phyloP scores from a whole-genome alignment of 2,113 vertebrate species.

The Nanorana parkeri region DNA sequence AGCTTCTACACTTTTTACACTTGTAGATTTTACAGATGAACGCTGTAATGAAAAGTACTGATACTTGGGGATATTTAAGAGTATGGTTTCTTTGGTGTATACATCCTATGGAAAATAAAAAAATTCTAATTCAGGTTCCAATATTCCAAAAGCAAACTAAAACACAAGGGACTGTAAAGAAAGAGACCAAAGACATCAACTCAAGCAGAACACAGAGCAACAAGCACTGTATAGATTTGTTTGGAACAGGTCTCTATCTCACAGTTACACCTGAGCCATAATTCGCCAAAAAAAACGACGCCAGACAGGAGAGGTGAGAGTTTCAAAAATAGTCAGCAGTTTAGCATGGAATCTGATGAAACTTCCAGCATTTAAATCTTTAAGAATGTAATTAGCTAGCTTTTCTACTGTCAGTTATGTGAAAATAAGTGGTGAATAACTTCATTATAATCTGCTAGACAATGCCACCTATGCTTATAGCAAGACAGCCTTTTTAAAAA shows the following conservation, averaged over 20 bases:
- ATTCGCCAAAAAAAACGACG: slow-evolving; percentile 58
- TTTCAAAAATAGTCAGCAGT: slow-evolving; percentile 90
- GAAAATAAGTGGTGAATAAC: slow-evolving; percentile 5
- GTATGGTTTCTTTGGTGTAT: too few species aligned
- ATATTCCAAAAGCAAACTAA: slow-evolving; percentile 20
- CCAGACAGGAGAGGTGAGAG: slow-evolving; percentile 66
- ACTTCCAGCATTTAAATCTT: slow-evolving; percentile 1
- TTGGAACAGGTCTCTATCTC: slow-evolving; percentile 27
- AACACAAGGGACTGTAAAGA: slow-evolving; percentile 51
- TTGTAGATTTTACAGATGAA: too few species aligned
- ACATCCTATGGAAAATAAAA: too few species aligned
- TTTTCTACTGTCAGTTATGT: not conserved
- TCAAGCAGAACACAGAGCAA: slow-evolving; percentile 56
- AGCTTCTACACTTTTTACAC: too few species aligned
- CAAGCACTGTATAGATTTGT: slow-evolving; percentile 44
- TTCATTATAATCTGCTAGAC: not conserved
- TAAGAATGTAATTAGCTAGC: too few species aligned
- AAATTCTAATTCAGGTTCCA: too few species aligned
- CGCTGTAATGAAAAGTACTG: too few species aligned
- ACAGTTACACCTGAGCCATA: slow-evolving; percentile 42
- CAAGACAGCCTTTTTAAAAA: too few species aligned
- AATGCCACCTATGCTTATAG: too few species aligned
- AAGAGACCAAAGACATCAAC: slow-evolving; percentile 49
- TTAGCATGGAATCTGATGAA: slow-evolving; percentile 60
- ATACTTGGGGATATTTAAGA: too few species aligned